These are phyloP conservation scores for Catharus minimus DNA, from an alignment of 2,113 vertebrate genomes.

Conservation along the genomic window DNA sequence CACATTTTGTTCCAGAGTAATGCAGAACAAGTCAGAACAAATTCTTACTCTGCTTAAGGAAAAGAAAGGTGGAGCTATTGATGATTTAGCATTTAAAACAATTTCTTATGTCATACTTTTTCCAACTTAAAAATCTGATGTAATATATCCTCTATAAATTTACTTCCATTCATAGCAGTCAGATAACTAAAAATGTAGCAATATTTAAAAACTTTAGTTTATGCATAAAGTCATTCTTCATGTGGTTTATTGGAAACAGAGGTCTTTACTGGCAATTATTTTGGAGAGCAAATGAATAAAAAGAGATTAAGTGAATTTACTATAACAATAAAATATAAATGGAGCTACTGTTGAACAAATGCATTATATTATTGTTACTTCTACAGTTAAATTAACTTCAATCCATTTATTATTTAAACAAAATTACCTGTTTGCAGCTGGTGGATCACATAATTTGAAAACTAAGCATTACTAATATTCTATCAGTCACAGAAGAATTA, in stretches of 20 bases:
- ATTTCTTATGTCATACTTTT: background rate
- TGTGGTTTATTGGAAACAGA: background rate
- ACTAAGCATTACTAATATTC: constrained; percentile 1
- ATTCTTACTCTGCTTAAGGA: background rate
- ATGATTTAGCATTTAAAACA: background rate
- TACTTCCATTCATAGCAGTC: background rate
- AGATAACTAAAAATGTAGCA: background rate
- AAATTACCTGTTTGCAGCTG: background rate
- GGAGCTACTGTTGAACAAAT: background rate
- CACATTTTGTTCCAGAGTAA: background rate
- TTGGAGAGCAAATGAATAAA: background rate
- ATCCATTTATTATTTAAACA: constrained; percentile 3
- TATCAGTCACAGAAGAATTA: background rate
- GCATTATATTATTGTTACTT: background rate
- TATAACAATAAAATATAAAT: constrained; percentile 14
- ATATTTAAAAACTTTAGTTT: background rate
- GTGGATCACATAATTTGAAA: background rate
- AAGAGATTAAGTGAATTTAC: background rate
- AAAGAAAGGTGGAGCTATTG: background rate
- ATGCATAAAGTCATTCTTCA: background rate
- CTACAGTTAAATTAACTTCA: constrained; percentile 12
- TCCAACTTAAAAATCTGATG: background rate
- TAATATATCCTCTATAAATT: background rate
- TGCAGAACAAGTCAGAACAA: background rate
- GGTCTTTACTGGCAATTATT: background rate